Percentiles rank a stretch among this genome's conserved stretches.
Evolutionary conservation across 2,113 vertebrate genomes (phyloP).

Genomic region (Ciconia boyciana): DNA sequence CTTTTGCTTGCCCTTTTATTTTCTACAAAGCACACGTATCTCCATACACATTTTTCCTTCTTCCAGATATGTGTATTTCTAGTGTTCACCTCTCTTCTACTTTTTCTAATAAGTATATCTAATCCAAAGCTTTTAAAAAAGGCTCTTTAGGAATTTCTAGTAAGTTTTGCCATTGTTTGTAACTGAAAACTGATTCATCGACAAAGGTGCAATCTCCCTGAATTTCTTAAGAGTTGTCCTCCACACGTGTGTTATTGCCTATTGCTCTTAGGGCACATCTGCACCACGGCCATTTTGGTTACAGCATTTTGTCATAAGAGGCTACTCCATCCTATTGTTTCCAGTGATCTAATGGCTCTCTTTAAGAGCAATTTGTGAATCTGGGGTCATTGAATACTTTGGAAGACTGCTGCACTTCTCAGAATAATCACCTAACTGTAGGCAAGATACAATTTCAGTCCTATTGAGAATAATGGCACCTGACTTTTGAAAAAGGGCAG

Average conservation of each 20-base stretch:
- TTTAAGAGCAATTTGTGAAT: not conserved
- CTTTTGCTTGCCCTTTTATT: not conserved
- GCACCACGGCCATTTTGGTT: not conserved
- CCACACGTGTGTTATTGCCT: not conserved
- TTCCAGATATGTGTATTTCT: not conserved
- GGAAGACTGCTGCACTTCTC: not conserved
- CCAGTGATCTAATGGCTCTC: not conserved
- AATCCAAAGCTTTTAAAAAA: not conserved
- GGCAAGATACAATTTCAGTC: not conserved
- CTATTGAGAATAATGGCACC: not conserved
- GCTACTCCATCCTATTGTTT: not conserved
- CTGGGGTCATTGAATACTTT: not conserved
- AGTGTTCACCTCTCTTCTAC: not conserved
- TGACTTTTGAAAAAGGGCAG: not conserved
- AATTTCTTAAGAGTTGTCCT: not conserved
- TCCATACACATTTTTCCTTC: not conserved
- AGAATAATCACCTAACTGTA: not conserved
- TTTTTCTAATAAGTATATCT: not conserved
- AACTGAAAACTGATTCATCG: not conserved
- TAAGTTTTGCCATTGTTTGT: not conserved
- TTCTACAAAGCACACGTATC: not conserved
- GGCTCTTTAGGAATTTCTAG: not conserved
- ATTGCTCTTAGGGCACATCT: not conserved
- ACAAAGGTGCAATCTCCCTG: not conserved
- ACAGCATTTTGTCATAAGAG: not conserved